Evolutionary conservation across 2,113 vertebrate genomes (phyloP), one percentile per base, ranked within the genome.

Genomic region (Carassius auratus): DNA sequence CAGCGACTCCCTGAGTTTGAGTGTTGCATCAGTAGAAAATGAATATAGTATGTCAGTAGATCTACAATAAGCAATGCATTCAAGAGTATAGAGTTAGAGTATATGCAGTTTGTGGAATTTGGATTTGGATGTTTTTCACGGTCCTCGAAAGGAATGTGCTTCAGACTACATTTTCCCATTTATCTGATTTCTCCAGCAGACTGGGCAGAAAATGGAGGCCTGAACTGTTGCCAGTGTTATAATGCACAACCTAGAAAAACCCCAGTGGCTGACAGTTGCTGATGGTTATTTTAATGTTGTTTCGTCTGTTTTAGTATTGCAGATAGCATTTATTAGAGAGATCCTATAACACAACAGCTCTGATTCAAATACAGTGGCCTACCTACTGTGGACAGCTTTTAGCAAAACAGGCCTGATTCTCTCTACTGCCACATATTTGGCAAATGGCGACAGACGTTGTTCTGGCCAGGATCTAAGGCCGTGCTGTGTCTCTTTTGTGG

Each of bases 101-200:
- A 42, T 42, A 42, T 71, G 36, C 4, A 4, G 19, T 71, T 38
- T 78, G 36, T n/a, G 69, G 52, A 14, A 17, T 76, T 55, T 30
- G 8, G 14, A 30, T 52, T 55, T 30, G 8, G 14, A 30, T 52
- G 15, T 26, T 79, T 79, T 42, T 42, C 33, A 62, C 42, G 55
- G 33, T 42, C 36, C 76, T 42, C 42, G 10, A 61, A 3, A 42
- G 13, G 76, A 79, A 79, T 79, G 76, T 42, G 76, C 33, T 42
- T 62, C 48, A 33, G 30, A 42, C 21, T 62, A 36, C n/a, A 23
- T 62, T 42, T 62, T 23, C 26, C 14, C 48, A 1, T 79, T 79
- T 61, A 79, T 62, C 55, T n/a, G 76, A 79, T 79, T 62, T 79
- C 76, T 61, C 21, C 55, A 42, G 6, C 33, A 30, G 33, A 42